A percentile compares a stretch with the other conserved stretches of the same genome.
Conservation (phyloP, 53 echinoderm and acorn worm species). For the Mesocentrotus franciscanus region DNA sequence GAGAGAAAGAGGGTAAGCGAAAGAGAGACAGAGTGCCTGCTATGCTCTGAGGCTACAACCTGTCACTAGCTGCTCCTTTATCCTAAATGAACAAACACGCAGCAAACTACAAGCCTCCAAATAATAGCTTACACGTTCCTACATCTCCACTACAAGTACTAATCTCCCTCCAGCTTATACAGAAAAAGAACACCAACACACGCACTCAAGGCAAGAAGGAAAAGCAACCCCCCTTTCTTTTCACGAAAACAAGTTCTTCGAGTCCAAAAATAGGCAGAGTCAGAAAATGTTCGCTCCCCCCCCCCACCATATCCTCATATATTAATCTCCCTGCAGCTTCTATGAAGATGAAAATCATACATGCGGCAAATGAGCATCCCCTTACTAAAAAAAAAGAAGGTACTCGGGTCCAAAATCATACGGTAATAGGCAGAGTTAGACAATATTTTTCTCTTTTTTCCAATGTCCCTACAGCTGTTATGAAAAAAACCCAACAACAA, state of each 20-base stretch:
- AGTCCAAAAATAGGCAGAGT: too few species aligned
- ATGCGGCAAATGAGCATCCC: too few species aligned
- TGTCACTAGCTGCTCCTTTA: background rate
- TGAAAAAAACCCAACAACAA: background rate
- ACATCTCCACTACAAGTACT: background rate
- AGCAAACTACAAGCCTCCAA: background rate
- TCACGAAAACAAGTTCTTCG: too few species aligned
- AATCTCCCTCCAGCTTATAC: background rate
- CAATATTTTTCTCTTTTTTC: too few species aligned
- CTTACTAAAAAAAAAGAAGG: too few species aligned
- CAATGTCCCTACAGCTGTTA: background rate
- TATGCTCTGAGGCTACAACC: background rate
- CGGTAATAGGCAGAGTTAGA: too few species aligned
- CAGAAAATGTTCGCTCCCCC: too few species aligned
- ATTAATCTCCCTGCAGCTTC: background rate
- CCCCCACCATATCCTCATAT: too few species aligned
- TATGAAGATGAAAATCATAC: background rate
- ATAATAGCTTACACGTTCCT: constrained; percentile 19
- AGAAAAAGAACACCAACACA: background rate
- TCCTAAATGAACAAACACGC: background rate
- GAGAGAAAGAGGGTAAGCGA: background rate
- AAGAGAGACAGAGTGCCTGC: background rate
- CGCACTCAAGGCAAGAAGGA: background rate
- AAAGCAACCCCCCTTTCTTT: too few species aligned
- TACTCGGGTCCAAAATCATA: too few species aligned